Conservation (phyloP, 2,797 vertebrate species). For the Nannoperca obscura region DNA sequence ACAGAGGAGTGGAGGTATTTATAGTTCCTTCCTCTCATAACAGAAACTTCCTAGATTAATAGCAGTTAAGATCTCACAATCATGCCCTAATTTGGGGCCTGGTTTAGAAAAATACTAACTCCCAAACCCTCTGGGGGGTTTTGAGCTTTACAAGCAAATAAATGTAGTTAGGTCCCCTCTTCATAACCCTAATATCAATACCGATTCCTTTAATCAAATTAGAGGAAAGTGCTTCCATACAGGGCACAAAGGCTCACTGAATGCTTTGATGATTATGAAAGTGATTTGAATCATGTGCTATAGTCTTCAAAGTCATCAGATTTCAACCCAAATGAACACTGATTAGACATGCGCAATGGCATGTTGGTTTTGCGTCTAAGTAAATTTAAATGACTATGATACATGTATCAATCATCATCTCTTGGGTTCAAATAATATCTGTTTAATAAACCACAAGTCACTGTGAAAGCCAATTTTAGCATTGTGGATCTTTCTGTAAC, state of each 20-base stretch:
- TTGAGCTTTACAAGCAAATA: neutral
- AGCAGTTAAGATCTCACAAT: neutral
- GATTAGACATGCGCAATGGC: no score
- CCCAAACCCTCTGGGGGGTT: neutral
- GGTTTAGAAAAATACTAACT: neutral
- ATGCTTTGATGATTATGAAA: neutral
- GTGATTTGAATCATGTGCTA: neutral
- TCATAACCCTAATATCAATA: neutral
- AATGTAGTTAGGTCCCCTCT: neutral
- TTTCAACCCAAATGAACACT: neutral
- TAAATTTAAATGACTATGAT: neutral
- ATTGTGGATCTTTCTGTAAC: neutral
- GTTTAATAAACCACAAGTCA: neutral
- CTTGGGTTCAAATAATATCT: no score
- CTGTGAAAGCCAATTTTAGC: neutral
- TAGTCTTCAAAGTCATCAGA: neutral
- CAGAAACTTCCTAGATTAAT: conserved; percentile 23
- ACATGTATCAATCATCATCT: neutral
- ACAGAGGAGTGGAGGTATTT: conserved; percentile 38
- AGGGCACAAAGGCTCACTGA: neutral
- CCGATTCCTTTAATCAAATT: neutral
- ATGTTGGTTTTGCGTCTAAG: neutral
- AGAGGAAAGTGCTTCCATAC: neutral
- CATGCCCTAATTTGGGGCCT: neutral
- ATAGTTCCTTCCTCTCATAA: conserved; percentile 19